Evolutionary conservation across 2,797 vertebrate genomes (phyloP), one percentile per base, ranked within the genome.

Genomic region (Parotocinclus haroldoi): DNA sequence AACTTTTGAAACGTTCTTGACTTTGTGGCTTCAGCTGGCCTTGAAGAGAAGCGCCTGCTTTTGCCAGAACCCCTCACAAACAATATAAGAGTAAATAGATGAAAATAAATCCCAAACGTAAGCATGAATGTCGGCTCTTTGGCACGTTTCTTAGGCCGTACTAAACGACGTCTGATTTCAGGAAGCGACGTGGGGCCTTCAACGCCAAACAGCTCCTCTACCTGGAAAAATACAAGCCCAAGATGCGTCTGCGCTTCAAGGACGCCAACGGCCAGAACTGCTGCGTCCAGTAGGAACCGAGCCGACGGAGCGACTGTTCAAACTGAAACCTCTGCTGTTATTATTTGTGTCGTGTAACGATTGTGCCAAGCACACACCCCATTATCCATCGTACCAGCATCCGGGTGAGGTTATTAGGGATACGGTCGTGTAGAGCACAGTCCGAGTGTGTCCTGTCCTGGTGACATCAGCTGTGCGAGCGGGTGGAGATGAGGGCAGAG

Each of bases 171-270:
- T 27, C 27, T 51, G 9, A 0, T 78, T 78, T 79, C 80, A 98
- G 96, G 87, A 99, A 98, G 82, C 93, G 96, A 67, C 95, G 95
- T 52, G 95, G 95, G 77, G 96, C 96, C 17, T 95, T 98, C 86
- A 98, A 98, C 87, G 93, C 95, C 83, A 99, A 96, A 88, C 95
- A 98, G 88, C 93, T 98, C 80, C 89, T 95, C 79, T 99, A 96
- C 80, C 91, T 98, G 83, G 96, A 99, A 87, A 96, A 91, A 87
- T 99, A 98, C 91, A 92, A 95, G 69, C 91, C 96, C 74, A 98
- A 96, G 87, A 93, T 98, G 88, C 89, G 95, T 78, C 89, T 99
- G 81, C 93, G 94, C 85, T 94, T 92, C 89, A 95, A 92, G 89
- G 94, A 98, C 58, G 87, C 90, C 86, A 96, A 96, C 17, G 92